Percentiles rank a stretch among this genome's conserved stretches.
Conservation (phyloP, 1,140 invertebrate species). For the Tetramorium simillimum region DNA sequence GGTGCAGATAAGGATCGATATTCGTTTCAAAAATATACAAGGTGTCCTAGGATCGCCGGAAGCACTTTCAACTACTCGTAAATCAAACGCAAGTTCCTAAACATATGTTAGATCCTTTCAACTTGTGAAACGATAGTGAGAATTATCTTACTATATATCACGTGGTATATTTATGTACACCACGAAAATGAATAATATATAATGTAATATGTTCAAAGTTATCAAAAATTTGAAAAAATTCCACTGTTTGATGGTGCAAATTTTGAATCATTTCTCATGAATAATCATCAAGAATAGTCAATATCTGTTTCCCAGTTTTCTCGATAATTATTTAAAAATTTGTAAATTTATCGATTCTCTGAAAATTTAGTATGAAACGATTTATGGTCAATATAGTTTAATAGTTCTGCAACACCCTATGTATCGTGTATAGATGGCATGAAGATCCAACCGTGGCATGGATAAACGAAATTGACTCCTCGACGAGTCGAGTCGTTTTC, state of each 20-base stretch:
- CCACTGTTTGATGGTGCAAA: not conserved
- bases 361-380: not conserved
- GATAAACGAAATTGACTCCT: conserved; percentile 60
- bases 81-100: not conserved
- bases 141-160: not conserved
- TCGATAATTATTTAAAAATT: not conserved
- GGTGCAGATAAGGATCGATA: conserved; percentile 59
- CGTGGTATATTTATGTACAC: not conserved
- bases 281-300: not conserved
- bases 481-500: conserved; percentile 58
- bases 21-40: conserved; percentile 27
- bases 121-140: not conserved
- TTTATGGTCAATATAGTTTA: not conserved
- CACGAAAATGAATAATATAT: not conserved
- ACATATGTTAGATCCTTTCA: not conserved
- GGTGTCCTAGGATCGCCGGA: not conserved
- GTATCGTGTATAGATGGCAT: not conserved
- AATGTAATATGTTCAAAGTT: not conserved
- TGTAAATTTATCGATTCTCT: not conserved
- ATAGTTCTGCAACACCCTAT: not conserved
- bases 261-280: not conserved
- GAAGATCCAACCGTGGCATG: conserved; percentile 1
- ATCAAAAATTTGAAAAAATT: not conserved
- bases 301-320: not conserved
- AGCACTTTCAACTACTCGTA: not conserved